Percentiles rank a stretch among this genome's conserved stretches.
Evolutionary conservation across 35 echinoderm and acorn worm genomes (phyloP).

Genomic region (Ophioderma brevispina): DNA sequence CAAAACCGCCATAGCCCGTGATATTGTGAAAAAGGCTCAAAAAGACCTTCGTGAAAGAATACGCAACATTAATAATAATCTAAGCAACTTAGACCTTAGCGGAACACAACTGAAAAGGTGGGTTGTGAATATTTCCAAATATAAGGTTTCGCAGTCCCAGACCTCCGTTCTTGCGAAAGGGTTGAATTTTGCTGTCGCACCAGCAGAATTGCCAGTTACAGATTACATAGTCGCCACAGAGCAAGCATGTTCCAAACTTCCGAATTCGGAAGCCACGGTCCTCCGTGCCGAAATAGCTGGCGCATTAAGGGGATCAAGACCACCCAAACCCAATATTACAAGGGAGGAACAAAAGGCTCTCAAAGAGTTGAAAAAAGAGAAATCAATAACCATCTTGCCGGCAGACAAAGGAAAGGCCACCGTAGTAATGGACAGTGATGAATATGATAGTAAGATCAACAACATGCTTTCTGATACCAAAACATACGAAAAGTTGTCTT

Average conservation of each 20-base stretch:
- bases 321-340: constrained; percentile 1
- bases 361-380: constrained; percentile 5
- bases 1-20: not conserved
- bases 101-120: constrained; percentile 11
- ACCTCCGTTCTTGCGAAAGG: constrained; percentile 15
- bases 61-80: not conserved
- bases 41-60: constrained; percentile 7
- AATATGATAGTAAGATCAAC: constrained; percentile 8
- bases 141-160: not conserved
- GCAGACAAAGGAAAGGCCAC: constrained; percentile 25
- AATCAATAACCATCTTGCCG: not conserved
- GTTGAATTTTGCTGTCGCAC: constrained; percentile 58
- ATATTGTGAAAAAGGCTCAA: not conserved
- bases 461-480: not conserved
- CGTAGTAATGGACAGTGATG: constrained; percentile 7
- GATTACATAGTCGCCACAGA: not conserved
- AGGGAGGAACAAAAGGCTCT: not conserved
- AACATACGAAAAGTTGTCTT: not conserved
- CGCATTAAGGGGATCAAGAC: not conserved
- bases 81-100: not conserved
- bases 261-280: not conserved
- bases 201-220: constrained; percentile 1
- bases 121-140: constrained; percentile 20
- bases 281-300: not conserved
- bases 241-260: not conserved